Percentiles rank a stretch among this genome's conserved stretches.
phyloP scores from a whole-genome alignment of 2,888 invertebrate genomes.

The Drosophila birchii region DNA sequence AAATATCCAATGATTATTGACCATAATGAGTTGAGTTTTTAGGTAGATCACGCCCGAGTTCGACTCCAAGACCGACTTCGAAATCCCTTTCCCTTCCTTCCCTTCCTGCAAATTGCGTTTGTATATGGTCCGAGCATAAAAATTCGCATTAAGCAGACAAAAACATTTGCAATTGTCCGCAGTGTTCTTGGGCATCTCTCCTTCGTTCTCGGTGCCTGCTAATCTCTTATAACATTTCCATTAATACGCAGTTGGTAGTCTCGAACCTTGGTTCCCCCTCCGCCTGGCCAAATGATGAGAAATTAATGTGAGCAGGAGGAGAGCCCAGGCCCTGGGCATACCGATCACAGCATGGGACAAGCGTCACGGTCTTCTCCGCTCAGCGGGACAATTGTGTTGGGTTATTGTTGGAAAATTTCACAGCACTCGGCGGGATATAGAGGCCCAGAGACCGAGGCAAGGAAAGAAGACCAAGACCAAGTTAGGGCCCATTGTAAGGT shows the following conservation, averaged over 20 bases:
- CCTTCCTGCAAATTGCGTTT: conserved; percentile 56
- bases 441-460: background rate
- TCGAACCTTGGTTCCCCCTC: conserved; percentile 13
- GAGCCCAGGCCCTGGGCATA: conserved; percentile 37
- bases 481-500: conserved; percentile 72
- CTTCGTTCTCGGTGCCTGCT: conserved; percentile 51
- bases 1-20: conserved; percentile 37
- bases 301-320: conserved; percentile 77
- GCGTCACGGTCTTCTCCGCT: conserved; percentile 63
- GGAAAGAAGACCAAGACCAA: background rate
- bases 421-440: conserved; percentile 61
- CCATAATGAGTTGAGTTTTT: conserved; percentile 65
- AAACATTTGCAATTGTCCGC: conserved; percentile 73
- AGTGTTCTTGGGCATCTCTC: conserved; percentile 32
- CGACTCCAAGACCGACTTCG: background rate
- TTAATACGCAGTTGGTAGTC: conserved; percentile 78
- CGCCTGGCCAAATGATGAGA: conserved; percentile 71
- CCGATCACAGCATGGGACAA: conserved; percentile 64
- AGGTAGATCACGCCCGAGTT: conserved; percentile 68
- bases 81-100: background rate
- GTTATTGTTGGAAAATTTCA: conserved; percentile 78
- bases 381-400: conserved; percentile 74
- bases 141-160: conserved; percentile 73
- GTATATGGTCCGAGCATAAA: conserved; percentile 64
- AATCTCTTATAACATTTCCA: conserved; percentile 77